Evolutionary conservation across 2,113 vertebrate genomes (phyloP).

Genomic region (Nothocercus julius): DNA sequence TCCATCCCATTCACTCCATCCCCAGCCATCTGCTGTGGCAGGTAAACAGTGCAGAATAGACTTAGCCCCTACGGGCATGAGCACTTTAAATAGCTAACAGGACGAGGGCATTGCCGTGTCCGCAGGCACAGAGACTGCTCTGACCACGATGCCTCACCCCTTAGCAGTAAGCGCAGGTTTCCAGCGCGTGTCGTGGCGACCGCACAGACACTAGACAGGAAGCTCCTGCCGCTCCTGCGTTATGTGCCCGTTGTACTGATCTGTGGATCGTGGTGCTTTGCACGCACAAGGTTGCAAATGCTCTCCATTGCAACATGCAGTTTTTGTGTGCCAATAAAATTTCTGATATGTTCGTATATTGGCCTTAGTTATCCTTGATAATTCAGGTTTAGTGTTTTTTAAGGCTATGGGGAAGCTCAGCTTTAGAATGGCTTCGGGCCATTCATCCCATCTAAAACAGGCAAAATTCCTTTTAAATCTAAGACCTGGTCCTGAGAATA

Average conservation of each 20-base stretch:
- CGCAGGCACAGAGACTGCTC: not conserved
- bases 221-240: not conserved
- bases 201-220: not conserved
- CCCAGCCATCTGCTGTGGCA: not conserved
- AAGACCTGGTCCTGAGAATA: not conserved
- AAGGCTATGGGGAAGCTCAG: not conserved
- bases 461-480: not conserved
- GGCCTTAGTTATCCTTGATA: not conserved
- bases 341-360: not conserved
- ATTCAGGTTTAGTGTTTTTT: not conserved
- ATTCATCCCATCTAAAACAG: not conserved
- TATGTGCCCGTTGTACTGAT: not conserved
- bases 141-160: not conserved
- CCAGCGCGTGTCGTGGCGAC: not conserved
- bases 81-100: not conserved
- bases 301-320: not conserved
- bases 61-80: fast-evolving
- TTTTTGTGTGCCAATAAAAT: not conserved
- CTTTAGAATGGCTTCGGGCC: not conserved
- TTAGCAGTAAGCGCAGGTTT: not conserved
- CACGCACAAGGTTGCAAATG: fast-evolving
- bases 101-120: not conserved
- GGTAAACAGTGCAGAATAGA: not conserved
- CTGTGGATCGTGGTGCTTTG: not conserved
- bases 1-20: not conserved